These are phyloP conservation scores for Lepus townsendii DNA, from an alignment of 2,797 vertebrate genomes.

Conservation along the genomic window DNA sequence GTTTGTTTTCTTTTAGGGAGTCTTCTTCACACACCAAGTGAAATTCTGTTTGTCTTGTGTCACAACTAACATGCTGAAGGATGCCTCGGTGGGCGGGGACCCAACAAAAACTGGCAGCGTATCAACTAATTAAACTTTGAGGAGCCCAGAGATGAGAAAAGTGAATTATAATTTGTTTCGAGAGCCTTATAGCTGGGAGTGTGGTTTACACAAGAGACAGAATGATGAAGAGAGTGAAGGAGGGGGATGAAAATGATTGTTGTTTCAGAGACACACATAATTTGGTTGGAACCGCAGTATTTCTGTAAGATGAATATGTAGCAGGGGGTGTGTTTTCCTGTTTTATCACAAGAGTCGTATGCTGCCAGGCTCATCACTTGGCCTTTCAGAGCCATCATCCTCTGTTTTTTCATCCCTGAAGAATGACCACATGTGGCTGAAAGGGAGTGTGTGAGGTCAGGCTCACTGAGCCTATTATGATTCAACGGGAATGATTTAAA, in stretches of 20 bases:
- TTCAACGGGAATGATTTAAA: slow-evolving; percentile 16
- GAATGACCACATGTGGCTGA: background rate
- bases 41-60: slow-evolving; percentile 35
- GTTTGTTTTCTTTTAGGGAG: background rate
- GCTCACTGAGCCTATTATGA: background rate
- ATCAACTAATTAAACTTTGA: slow-evolving; percentile 38
- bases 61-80: background rate
- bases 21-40: background rate
- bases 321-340: background rate
- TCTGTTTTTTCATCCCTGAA: background rate
- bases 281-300: slow-evolving; percentile 48
- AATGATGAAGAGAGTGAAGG: slow-evolving; percentile 9
- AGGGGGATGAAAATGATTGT: background rate
- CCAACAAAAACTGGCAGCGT: slow-evolving; percentile 19
- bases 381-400: background rate
- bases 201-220: slow-evolving; percentile 52
- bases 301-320: slow-evolving; percentile 6
- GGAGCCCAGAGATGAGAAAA: slow-evolving; percentile 65
- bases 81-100: slow-evolving; percentile 7
- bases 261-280: background rate
- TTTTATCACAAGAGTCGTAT: background rate
- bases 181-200: slow-evolving; percentile 40
- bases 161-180: slow-evolving; percentile 55
- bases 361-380: background rate
- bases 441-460: background rate